Percentiles rank a stretch among this genome's conserved stretches.
These are phyloP conservation scores for Danio albolineatus DNA, from an alignment of 2,797 vertebrate species.

Conservation along the genomic window DNA sequence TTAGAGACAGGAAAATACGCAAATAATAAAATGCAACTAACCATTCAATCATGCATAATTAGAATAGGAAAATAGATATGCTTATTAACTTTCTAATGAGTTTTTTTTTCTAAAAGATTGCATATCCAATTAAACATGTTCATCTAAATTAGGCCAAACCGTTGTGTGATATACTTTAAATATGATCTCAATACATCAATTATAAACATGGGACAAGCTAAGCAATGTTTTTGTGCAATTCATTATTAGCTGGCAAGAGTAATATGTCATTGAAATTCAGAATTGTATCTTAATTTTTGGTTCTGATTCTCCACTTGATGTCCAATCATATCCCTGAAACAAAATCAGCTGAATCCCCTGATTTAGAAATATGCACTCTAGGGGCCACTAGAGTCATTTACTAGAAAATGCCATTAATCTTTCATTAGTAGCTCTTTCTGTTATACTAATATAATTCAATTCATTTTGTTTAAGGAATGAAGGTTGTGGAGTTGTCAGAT, in stretches of 20 bases:
- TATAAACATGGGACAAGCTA: neutral
- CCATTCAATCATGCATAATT: neutral
- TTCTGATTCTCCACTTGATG: neutral
- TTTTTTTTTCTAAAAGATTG: neutral
- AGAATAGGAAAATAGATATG: neutral
- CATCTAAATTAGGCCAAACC: neutral
- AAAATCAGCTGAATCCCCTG: neutral
- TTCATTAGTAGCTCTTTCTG: neutral
- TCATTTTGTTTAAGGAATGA: conserved; percentile 53
- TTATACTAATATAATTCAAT: neutral
- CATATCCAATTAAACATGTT: neutral
- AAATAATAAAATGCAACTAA: neutral
- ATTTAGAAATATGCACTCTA: neutral
- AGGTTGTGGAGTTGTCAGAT: conserved; percentile 77
- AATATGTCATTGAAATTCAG: neutral
- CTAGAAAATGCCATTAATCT: neutral
- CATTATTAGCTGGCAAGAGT: neutral
- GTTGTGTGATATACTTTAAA: neutral
- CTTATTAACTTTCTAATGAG: neutral
- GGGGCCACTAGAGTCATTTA: neutral
- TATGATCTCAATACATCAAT: neutral
- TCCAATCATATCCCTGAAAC: neutral
- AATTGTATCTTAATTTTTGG: neutral
- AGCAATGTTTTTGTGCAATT: neutral
- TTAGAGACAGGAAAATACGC: neutral